phyloP scores from a whole-genome alignment of 2,888 invertebrate genomes.

The Listrodromus nycthemerus region DNA sequence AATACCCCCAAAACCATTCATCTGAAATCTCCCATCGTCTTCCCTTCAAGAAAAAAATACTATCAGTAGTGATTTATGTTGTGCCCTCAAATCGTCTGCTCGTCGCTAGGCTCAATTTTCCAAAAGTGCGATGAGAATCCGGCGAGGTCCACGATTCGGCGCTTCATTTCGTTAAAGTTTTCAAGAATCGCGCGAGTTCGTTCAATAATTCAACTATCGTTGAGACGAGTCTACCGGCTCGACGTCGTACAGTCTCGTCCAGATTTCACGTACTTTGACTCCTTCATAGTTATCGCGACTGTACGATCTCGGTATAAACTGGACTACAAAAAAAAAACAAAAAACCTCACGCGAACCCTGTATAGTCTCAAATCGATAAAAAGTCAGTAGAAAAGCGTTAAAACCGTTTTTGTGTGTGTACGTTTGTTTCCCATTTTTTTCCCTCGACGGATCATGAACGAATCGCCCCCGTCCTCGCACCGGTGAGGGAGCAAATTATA shows the following conservation, averaged over 20 bases:
- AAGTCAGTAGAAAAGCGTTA: slow-evolving; percentile 62
- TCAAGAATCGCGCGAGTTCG: slow-evolving; percentile 32
- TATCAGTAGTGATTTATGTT: slow-evolving; percentile 45
- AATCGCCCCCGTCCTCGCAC: not conserved
- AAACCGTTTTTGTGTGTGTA: slow-evolving; percentile 34
- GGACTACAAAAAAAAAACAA: slow-evolving; percentile 29
- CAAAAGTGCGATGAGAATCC: slow-evolving; percentile 21
- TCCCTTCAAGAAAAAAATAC: slow-evolving; percentile 60
- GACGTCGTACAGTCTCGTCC: slow-evolving; percentile 22
- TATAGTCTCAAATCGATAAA: slow-evolving; percentile 63
- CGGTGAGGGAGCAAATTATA: not conserved
- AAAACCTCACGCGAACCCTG: slow-evolving; percentile 47
- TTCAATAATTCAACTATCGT: slow-evolving; percentile 31
- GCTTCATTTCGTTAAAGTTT: not conserved
- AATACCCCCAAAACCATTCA: slow-evolving; percentile 30
- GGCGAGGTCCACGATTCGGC: slow-evolving; percentile 10
- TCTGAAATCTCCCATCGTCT: slow-evolving; percentile 7
- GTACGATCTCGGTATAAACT: slow-evolving; percentile 37
- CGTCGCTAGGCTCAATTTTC: slow-evolving; percentile 27
- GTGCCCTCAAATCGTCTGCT: slow-evolving; percentile 38
- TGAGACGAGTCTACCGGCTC: slow-evolving; percentile 6
- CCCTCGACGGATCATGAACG: slow-evolving; percentile 16
- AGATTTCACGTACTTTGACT: slow-evolving; percentile 19
- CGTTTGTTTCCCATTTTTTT: slow-evolving; percentile 26
- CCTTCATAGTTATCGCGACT: slow-evolving; percentile 37